phyloP scores from a whole-genome alignment of 53 echinoderm and acorn worm genomes.

The Temnopleurus reevesii region DNA sequence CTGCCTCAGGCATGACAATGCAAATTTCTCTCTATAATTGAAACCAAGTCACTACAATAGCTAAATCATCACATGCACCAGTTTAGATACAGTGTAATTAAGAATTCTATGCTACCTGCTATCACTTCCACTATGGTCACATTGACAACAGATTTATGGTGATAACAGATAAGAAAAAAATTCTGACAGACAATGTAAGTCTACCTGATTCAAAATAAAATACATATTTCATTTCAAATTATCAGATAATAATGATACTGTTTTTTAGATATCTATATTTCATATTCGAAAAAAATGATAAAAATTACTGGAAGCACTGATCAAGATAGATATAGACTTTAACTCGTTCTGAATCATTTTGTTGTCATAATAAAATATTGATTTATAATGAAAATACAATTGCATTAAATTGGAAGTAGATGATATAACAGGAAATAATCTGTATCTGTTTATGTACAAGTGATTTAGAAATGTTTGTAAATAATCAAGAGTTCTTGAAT shows the following conservation, averaged over 20 bases:
- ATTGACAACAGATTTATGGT: too few species aligned
- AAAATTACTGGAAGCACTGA: slow-evolving; percentile 22
- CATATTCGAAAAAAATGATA: neutral
- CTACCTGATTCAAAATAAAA: neutral
- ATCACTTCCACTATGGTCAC: too few species aligned
- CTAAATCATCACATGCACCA: too few species aligned
- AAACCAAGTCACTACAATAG: neutral
- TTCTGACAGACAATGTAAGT: too few species aligned
- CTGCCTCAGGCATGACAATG: neutral
- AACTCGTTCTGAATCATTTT: too few species aligned
- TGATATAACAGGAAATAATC: neutral
- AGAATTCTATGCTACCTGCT: too few species aligned
- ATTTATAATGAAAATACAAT: slow-evolving; percentile 14
- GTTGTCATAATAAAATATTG: neutral
- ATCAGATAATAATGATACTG: too few species aligned
- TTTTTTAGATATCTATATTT: too few species aligned
- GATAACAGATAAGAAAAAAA: too few species aligned
- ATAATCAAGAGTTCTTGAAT: neutral
- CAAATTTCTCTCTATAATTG: neutral
- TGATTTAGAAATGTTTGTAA: neutral
- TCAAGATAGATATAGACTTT: neutral
- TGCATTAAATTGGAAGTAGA: slow-evolving; percentile 4
- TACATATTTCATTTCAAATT: too few species aligned
- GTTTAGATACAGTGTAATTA: too few species aligned
- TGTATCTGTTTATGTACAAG: neutral